Percentiles rank a stretch among this genome's conserved stretches.
Evolutionary conservation across 53 echinoderm and acorn worm species (phyloP).

Genomic region (Temnopleurus reevesii): DNA sequence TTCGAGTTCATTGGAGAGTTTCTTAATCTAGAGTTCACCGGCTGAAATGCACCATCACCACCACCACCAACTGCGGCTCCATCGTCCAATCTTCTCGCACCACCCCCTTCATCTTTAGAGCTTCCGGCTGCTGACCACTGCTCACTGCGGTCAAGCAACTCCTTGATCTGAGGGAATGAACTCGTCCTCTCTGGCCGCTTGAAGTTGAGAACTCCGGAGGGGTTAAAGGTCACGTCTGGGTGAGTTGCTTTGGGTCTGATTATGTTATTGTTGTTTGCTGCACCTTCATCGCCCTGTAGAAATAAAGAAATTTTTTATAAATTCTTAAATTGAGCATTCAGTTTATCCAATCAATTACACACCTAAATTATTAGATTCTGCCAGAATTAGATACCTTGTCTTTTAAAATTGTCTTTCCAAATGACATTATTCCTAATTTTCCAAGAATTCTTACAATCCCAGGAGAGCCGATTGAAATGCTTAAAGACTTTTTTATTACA

Average conservation of each 20-base stretch:
- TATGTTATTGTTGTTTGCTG: conserved; percentile 9
- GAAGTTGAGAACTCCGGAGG: conserved; percentile 52
- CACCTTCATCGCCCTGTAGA: background rate
- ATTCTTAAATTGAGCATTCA: too few species aligned
- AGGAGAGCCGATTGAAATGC: too few species aligned
- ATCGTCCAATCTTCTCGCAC: background rate
- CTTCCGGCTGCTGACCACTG: conserved; percentile 17
- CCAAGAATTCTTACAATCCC: too few species aligned
- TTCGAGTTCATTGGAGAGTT: background rate
- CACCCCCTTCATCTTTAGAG: background rate
- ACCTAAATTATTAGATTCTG: too few species aligned
- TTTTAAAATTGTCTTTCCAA: too few species aligned
- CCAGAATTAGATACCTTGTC: too few species aligned
- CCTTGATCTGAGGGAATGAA: conserved; percentile 37
- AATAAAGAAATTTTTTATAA: background rate
- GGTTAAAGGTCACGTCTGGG: conserved; percentile 6
- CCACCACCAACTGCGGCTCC: background rate
- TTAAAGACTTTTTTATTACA: too few species aligned
- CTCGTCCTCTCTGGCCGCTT: conserved; percentile 19
- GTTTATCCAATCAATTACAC: too few species aligned
- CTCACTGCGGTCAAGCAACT: conserved; percentile 9
- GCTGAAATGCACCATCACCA: conserved; percentile 10
- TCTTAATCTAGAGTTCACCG: background rate
- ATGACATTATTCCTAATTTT: too few species aligned
- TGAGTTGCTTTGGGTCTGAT: background rate